These are phyloP conservation scores for Chamaedrilus cognettii DNA, from an alignment of 2,888 invertebrate species.

Conservation along the genomic window DNA sequence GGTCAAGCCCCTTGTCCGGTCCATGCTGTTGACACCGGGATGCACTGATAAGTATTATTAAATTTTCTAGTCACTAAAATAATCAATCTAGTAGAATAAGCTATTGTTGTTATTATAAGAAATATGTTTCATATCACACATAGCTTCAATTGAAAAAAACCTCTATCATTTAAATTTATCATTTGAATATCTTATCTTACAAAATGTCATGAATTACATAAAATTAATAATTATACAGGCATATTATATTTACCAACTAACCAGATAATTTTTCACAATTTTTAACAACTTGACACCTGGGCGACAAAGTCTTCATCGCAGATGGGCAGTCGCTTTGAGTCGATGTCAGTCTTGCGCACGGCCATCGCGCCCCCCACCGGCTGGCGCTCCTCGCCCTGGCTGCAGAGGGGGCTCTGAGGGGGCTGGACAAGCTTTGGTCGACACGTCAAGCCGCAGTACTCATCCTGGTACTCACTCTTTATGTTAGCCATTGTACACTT, in stretches of 20 bases:
- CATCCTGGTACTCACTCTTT: conserved; percentile 30
- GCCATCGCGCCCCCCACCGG: conserved; percentile 28
- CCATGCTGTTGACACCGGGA: too few relatives aligned
- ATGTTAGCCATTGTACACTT: conserved; percentile 10
- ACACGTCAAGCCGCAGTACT: conserved; percentile 27
- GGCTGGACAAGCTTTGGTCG: neutral
- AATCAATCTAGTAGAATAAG: too few relatives aligned
- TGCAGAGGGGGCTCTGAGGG: conserved; percentile 15
- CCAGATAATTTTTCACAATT: conserved; percentile 14
- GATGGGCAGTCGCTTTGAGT: conserved; percentile 20
- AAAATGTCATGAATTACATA: too few relatives aligned
- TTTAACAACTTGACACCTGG: conserved; percentile 18
- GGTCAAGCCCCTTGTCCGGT: too few relatives aligned
- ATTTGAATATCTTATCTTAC: too few relatives aligned
- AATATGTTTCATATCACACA: too few relatives aligned
- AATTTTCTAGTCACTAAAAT: too few relatives aligned
- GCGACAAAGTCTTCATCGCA: conserved; percentile 33
- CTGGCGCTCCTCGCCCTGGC: conserved; percentile 26
- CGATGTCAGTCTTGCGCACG: neutral
- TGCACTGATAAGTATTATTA: too few relatives aligned
- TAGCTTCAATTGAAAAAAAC: too few relatives aligned
- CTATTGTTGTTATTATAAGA: too few relatives aligned
- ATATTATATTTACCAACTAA: neutral
- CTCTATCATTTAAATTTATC: too few relatives aligned
- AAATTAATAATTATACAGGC: too few relatives aligned